Percentiles rank a stretch among this genome's conserved stretches.
Conservation (phyloP, 1,140 invertebrate species). For the Drosophila albomicans region DNA sequence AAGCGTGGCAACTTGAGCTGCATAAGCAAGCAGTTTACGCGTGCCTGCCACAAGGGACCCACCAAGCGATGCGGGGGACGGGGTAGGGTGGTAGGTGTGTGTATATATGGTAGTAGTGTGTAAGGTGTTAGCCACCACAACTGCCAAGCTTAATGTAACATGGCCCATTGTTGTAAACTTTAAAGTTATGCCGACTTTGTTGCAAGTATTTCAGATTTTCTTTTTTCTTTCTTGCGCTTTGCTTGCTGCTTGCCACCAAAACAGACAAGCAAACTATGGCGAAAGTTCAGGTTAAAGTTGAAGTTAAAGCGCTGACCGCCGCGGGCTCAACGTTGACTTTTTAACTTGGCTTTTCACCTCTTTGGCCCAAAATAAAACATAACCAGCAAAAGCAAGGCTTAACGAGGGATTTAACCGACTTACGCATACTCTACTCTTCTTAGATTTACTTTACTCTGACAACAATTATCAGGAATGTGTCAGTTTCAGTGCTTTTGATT, state of each 20-base stretch:
- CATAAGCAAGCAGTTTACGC: slow-evolving; percentile 70
- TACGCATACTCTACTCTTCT: neutral
- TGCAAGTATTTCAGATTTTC: slow-evolving; percentile 38
- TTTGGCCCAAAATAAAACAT: slow-evolving; percentile 30
- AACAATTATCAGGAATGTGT: too few relatives aligned
- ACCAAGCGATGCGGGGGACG: neutral
- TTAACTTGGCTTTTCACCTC: slow-evolving; percentile 64
- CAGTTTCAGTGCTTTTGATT: too few relatives aligned
- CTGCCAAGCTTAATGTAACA: slow-evolving; percentile 27
- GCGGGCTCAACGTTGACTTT: slow-evolving; percentile 50
- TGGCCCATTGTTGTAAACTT: slow-evolving; percentile 58
- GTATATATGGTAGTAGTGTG: neutral
- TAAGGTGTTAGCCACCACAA: slow-evolving; percentile 30
- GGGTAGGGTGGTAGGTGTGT: too few relatives aligned
- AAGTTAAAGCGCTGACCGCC: slow-evolving; percentile 61
- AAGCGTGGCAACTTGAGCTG: slow-evolving; percentile 77
- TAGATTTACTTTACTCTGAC: too few relatives aligned
- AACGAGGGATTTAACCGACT: neutral
- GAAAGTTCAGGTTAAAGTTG: slow-evolving; percentile 59
- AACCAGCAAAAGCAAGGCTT: neutral
- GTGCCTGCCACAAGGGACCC: slow-evolving; percentile 27
- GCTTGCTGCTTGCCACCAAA: neutral
- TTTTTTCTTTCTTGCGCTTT: neutral
- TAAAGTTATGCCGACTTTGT: slow-evolving; percentile 46
- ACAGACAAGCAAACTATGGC: slow-evolving; percentile 55